phyloP scores from a whole-genome alignment of 1,140 invertebrate species.

The Chlorops oryzae region DNA sequence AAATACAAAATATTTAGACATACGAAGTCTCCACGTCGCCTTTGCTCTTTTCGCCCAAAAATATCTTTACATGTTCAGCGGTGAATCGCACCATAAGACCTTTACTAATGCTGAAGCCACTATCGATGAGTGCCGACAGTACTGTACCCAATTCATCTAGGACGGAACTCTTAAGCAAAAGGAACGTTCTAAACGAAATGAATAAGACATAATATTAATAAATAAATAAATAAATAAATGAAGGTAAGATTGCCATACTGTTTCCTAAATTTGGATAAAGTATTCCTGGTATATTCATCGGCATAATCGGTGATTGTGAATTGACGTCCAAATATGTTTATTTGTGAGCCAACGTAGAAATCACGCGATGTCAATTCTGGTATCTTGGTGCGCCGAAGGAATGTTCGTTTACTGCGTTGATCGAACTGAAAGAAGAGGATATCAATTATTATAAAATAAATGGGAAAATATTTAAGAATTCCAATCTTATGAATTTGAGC shows the following conservation, averaged over 20 bases:
- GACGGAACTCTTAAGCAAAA: conserved; percentile 66
- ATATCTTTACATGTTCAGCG: conserved; percentile 48
- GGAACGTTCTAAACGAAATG: conserved; percentile 60
- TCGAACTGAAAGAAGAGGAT: conserved; percentile 60
- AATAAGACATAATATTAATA: not conserved
- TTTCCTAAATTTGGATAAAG: conserved; percentile 55
- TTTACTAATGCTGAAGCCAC: conserved; percentile 64
- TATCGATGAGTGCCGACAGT: conserved; percentile 58
- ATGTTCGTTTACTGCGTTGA: conserved; percentile 64
- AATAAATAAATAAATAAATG: not conserved
- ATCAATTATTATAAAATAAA: not conserved
- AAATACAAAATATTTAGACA: conserved; percentile 30
- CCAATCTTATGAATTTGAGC: not conserved
- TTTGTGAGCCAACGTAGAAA: conserved; percentile 69
- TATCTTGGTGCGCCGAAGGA: conserved; percentile 67
- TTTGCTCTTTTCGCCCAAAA: conserved; percentile 55
- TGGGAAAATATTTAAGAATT: not conserved
- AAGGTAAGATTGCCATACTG: conserved; percentile 49
- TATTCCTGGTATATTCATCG: conserved; percentile 59
- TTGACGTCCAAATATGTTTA: conserved; percentile 70
- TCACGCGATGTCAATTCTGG: conserved; percentile 60
- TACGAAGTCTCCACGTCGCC: conserved; percentile 58
- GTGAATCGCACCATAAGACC: conserved; percentile 64
- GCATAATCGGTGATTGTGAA: conserved; percentile 74
- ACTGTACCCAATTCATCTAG: conserved; percentile 69